Evolutionary conservation across 1,140 invertebrate genomes (phyloP).

Genomic region (Aphaenogaster ashmeadi): DNA sequence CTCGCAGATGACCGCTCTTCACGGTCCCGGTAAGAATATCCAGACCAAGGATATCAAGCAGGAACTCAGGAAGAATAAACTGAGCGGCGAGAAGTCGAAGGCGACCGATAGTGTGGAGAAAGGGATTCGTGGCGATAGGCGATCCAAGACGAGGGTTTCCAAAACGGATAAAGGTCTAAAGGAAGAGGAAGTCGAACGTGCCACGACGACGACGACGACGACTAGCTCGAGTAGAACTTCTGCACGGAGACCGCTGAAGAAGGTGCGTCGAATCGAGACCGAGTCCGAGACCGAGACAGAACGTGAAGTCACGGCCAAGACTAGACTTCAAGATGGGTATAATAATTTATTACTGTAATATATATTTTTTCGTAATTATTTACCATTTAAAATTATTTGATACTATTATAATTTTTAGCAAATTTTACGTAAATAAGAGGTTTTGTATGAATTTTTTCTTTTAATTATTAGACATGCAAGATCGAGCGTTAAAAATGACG

Average conservation of each 20-base stretch:
- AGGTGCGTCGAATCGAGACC: conserved; percentile 39
- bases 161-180: conserved; percentile 5
- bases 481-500: not conserved
- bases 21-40: conserved; percentile 18
- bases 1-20: conserved; percentile 68
- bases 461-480: not conserved
- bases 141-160: conserved; percentile 8
- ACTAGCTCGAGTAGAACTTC: conserved; percentile 33
- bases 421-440: not conserved
- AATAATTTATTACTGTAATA: not conserved
- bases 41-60: conserved; percentile 79
- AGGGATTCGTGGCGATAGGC: conserved; percentile 48
- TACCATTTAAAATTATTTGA: not conserved
- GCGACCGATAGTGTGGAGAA: not conserved
- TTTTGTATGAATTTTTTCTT: not conserved
- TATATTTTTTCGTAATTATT: not conserved
- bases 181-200: conserved; percentile 21
- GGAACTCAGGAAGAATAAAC: conserved; percentile 78
- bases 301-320: not conserved
- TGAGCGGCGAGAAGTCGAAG: conserved; percentile 73
- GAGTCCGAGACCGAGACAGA: conserved; percentile 40
- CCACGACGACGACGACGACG: conserved; percentile 5
- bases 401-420: not conserved
- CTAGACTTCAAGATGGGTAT: conserved; percentile 21
- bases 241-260: conserved; percentile 42